Evolutionary conservation across 2,797 vertebrate species (phyloP).

Genomic region (Cirrhinus mrigala): DNA sequence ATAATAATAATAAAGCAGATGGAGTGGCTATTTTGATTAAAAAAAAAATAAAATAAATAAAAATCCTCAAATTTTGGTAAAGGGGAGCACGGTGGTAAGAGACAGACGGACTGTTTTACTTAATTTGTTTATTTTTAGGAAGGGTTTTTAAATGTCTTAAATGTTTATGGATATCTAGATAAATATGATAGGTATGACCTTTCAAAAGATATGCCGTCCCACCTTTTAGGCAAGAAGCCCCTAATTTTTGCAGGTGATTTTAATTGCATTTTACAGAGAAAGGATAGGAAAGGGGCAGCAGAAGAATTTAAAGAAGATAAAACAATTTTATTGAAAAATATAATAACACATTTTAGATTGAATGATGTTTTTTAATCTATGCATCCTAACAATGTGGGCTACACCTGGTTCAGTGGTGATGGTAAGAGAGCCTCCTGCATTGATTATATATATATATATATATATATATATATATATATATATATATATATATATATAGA

Average conservation of each 20-base stretch:
- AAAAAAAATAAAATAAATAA: no score
- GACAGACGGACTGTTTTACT: no score
- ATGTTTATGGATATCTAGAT: not conserved
- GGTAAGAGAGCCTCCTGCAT: constrained; percentile 40
- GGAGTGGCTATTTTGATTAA: no score
- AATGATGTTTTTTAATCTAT: constrained; percentile 43
- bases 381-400: constrained; percentile 42
- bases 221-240: constrained; percentile 30
- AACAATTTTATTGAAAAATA: not conserved
- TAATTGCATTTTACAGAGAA: constrained; percentile 24
- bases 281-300: not conserved
- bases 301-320: constrained; percentile 47
- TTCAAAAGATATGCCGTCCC: constrained; percentile 57
- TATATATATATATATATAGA: no score
- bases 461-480: no score
- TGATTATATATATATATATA: no score
- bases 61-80: no score
- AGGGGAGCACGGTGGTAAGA: no score
- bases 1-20: no score
- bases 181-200: constrained; percentile 48
- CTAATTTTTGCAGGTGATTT: constrained; percentile 34
- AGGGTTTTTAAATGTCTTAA: no score
- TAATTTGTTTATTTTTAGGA: no score
- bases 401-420: constrained; percentile 59
- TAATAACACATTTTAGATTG: constrained; percentile 29